These are phyloP conservation scores for Maylandia zebra DNA, from an alignment of 2,113 vertebrate species.

Conservation along the genomic window DNA sequence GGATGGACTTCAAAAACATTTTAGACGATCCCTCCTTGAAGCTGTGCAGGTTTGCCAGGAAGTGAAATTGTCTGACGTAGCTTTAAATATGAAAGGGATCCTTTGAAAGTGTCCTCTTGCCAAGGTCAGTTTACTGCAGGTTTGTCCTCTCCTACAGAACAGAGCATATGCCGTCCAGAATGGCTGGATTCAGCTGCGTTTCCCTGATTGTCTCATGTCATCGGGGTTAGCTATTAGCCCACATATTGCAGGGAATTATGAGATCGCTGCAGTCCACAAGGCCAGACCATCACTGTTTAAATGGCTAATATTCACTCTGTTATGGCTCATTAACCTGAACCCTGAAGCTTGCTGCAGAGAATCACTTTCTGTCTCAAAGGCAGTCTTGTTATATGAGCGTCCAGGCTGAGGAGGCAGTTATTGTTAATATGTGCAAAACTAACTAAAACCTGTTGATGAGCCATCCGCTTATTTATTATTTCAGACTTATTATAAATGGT, in stretches of 20 bases:
- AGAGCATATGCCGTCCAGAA: background rate
- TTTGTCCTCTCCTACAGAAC: background rate
- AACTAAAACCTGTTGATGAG: background rate
- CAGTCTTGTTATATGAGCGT: background rate
- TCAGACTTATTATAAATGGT: background rate
- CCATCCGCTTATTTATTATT: background rate
- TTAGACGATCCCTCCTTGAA: background rate
- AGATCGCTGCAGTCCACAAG: background rate
- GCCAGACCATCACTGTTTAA: background rate
- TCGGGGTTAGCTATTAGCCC: background rate
- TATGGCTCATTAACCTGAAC: conserved; percentile 1
- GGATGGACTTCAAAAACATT: background rate
- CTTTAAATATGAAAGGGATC: background rate
- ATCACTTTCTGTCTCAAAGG: background rate
- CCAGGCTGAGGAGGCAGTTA: background rate
- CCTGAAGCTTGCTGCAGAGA: background rate
- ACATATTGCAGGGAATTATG: background rate
- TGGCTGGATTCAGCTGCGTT: background rate
- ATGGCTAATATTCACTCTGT: background rate
- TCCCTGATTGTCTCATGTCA: background rate
- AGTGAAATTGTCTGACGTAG: background rate
- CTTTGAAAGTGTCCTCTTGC: background rate
- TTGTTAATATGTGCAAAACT: background rate
- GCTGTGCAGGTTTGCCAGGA: background rate
- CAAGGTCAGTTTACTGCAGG: background rate